Conservation (phyloP, 1,140 invertebrate genomes). For the Solenopsis invicta region DNA sequence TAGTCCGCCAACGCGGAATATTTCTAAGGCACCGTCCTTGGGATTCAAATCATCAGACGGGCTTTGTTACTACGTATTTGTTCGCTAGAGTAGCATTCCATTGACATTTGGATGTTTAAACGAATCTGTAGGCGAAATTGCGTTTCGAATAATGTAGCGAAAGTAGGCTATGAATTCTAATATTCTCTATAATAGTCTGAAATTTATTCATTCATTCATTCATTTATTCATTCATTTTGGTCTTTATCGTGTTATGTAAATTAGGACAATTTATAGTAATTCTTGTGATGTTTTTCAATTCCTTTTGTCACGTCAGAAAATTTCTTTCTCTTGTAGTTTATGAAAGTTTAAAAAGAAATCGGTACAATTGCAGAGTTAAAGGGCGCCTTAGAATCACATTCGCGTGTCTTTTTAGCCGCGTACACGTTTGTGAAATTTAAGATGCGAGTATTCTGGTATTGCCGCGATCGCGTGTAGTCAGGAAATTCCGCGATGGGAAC, state of each 20-base stretch:
- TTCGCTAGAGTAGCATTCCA: not conserved
- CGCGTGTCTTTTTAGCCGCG: not conserved
- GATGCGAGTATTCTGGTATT: not conserved
- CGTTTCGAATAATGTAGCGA: not conserved
- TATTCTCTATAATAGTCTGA: not conserved
- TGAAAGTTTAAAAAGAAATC: not conserved
- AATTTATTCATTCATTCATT: not conserved
- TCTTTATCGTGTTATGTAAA: not conserved
- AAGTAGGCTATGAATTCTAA: not conserved
- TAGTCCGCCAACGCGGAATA: slow-evolving; percentile 59
- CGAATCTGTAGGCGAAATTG: not conserved
- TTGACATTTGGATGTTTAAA: slow-evolving; percentile 15
- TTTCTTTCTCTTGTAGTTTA: not conserved
- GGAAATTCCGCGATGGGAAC: slow-evolving; percentile 39
- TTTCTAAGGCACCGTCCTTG: slow-evolving; percentile 62
- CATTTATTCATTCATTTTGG: not conserved
- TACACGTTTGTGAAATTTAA: slow-evolving; percentile 3
- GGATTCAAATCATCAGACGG: slow-evolving; percentile 28
- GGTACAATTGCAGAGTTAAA: not conserved
- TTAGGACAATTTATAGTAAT: slow-evolving; percentile 1
- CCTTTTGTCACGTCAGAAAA: not conserved
- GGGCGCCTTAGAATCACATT: not conserved
- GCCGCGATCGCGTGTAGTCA: not conserved
- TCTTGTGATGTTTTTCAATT: not conserved
- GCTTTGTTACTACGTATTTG: slow-evolving; percentile 31